These are phyloP conservation scores for Euura saliciscinereae DNA, from an alignment of 1,140 invertebrate species.

Conservation along the genomic window DNA sequence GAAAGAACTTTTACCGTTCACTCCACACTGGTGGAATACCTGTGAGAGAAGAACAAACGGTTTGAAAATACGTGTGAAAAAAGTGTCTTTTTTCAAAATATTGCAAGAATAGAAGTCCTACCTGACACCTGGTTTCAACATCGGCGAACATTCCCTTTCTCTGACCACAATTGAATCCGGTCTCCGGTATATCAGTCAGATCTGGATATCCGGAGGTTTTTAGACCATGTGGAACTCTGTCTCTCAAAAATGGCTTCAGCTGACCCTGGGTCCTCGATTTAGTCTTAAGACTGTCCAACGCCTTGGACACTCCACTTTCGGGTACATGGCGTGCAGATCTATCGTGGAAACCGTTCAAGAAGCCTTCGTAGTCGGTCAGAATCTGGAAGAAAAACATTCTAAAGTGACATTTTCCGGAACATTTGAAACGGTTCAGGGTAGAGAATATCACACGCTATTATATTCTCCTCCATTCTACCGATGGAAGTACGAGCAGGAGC, in stretches of 20 bases:
- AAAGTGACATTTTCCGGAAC: background rate
- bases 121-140: slow-evolving; percentile 81
- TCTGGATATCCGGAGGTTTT: slow-evolving; percentile 44
- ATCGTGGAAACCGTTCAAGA: slow-evolving; percentile 36
- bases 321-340: slow-evolving; percentile 34
- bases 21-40: slow-evolving; percentile 60
- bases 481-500: too few relatives aligned
- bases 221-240: background rate
- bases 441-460: too few relatives aligned
- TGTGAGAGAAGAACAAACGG: slow-evolving; percentile 30
- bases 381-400: slow-evolving; percentile 26
- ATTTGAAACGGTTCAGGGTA: too few relatives aligned
- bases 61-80: background rate
- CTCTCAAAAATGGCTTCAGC: background rate
- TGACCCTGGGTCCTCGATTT: too few relatives aligned
- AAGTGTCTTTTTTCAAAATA: background rate
- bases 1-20: slow-evolving; percentile 55
- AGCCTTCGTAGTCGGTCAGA: slow-evolving; percentile 40
- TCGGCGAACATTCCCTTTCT: slow-evolving; percentile 82
- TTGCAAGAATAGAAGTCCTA: slow-evolving; percentile 33
- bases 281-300: too few relatives aligned
- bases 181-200: slow-evolving; percentile 64
- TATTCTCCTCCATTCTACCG: too few relatives aligned
- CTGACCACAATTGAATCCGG: slow-evolving; percentile 73
- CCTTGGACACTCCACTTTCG: background rate